phyloP scores from a whole-genome alignment of 2,888 invertebrate genomes.

The Priapulus caudatus region DNA sequence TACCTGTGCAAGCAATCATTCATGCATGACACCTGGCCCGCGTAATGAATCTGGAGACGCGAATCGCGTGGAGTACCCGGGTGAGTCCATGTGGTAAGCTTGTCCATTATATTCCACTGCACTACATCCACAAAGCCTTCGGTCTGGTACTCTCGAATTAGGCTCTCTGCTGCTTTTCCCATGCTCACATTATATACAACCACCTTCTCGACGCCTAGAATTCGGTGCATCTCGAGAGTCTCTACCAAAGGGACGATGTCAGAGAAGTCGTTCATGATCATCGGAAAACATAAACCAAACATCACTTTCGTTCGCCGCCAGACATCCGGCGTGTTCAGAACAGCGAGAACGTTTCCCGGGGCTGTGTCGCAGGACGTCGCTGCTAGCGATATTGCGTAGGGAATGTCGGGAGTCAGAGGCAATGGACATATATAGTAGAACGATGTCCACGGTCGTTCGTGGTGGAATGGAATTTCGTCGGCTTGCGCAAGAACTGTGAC shows the following conservation, averaged over 20 bases:
- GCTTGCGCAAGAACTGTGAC: background rate
- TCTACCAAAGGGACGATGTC: background rate
- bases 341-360: background rate
- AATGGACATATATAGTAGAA: background rate
- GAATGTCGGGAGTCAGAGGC: background rate
- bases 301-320: background rate
- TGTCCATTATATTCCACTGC: background rate
- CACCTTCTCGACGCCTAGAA: constrained; percentile 1
- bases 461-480: background rate
- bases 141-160: background rate
- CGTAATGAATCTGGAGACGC: background rate
- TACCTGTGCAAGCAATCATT: constrained; percentile 1
- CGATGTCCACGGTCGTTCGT: background rate
- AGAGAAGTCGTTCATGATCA: background rate
- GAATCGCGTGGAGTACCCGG: background rate
- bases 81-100: background rate
- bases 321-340: background rate
- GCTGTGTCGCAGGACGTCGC: background rate
- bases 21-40: background rate
- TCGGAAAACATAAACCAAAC: background rate
- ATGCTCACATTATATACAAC: constrained; percentile 1
- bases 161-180: background rate
- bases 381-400: background rate
- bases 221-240: background rate
- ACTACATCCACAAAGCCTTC: background rate